phyloP scores from a whole-genome alignment of 2,113 vertebrate genomes.

The Thalassoma bifasciatum region DNA sequence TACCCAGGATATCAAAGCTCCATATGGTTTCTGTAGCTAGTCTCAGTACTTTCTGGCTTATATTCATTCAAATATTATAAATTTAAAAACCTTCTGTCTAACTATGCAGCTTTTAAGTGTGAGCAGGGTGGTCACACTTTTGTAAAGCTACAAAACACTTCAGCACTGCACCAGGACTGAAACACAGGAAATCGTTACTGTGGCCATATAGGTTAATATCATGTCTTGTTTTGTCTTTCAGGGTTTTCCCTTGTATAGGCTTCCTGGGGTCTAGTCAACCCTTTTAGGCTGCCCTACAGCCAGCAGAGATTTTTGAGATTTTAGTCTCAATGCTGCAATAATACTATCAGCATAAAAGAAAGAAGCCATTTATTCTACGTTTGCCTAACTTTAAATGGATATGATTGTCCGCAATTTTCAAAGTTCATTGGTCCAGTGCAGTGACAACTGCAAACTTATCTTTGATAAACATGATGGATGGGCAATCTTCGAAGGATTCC shows the following conservation, averaged over 20 bases:
- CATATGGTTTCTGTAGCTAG: not conserved
- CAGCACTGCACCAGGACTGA: not conserved
- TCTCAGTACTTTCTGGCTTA: not conserved
- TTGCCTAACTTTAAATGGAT: conserved; percentile 13
- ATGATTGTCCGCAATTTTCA: conserved; percentile 24
- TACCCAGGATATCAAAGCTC: not conserved
- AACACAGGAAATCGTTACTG: not conserved
- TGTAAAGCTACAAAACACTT: no score
- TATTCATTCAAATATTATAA: not conserved
- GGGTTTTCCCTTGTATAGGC: not conserved
- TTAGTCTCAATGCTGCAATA: not conserved
- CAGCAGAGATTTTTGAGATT: not conserved
- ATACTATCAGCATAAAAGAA: not conserved
- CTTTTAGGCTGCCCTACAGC: not conserved
- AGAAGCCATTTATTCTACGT: not conserved
- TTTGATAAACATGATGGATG: conserved; percentile 61
- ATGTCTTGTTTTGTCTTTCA: not conserved
- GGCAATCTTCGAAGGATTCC: conserved; percentile 30
- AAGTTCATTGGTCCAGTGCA: conserved; percentile 11
- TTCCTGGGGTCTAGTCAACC: not conserved
- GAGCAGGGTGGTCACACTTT: not conserved
- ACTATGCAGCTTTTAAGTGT: not conserved
- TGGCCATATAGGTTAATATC: not conserved
- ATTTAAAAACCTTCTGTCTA: not conserved
- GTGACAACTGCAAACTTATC: conserved; percentile 21